Percentiles rank a stretch among this genome's conserved stretches.
Conservation (phyloP, 2,797 vertebrate genomes). For the Acropternis orthonyx region DNA sequence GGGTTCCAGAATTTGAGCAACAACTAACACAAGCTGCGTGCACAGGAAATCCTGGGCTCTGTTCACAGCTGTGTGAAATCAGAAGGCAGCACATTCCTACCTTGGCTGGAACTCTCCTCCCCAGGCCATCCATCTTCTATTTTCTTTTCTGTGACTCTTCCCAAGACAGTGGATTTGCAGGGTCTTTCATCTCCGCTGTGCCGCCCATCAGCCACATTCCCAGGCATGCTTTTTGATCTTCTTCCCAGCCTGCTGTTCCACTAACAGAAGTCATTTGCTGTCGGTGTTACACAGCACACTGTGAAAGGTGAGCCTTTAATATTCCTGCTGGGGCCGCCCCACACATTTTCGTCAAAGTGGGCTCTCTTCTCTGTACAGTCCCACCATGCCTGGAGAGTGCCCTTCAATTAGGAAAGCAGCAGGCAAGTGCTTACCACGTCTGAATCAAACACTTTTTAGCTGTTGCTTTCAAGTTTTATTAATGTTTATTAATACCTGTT, state of each 20-base stretch:
- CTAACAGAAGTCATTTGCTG: background rate
- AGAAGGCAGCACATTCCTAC: background rate
- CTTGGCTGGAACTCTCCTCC: background rate
- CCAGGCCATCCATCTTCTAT: background rate
- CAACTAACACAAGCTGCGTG: fast-evolving
- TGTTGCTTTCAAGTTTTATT: slow-evolving; percentile 6
- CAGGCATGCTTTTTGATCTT: background rate
- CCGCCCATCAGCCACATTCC: background rate
- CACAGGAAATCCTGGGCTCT: background rate
- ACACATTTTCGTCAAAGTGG: background rate
- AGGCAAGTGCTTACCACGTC: background rate
- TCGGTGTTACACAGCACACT: background rate
- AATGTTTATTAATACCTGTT: background rate
- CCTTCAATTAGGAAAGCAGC: background rate
- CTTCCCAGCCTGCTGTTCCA: background rate
- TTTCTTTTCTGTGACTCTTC: background rate
- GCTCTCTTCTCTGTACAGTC: background rate
- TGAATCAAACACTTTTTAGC: background rate
- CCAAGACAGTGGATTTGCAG: background rate
- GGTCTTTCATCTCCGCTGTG: background rate
- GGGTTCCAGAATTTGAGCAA: background rate
- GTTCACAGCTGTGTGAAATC: background rate
- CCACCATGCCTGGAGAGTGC: fast-evolving
- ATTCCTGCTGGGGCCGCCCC: background rate
- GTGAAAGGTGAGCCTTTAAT: background rate